phyloP scores from a whole-genome alignment of 2,113 vertebrate genomes.

The Pogona vitticeps region DNA sequence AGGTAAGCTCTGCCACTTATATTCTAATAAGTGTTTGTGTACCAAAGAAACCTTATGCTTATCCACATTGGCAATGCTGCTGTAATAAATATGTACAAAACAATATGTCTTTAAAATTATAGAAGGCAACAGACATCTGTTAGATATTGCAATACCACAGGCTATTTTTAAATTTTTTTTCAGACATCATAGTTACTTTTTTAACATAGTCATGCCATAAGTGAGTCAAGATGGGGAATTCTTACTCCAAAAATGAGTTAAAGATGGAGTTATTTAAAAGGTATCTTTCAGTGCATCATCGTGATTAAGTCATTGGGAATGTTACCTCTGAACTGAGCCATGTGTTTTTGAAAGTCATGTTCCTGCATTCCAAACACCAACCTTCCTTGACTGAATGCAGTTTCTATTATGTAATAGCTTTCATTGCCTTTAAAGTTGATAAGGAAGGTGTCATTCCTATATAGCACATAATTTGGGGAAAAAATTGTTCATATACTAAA shows the following conservation, averaged over 20 bases:
- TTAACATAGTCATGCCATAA: no score
- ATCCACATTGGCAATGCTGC: not conserved
- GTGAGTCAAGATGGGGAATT: not conserved
- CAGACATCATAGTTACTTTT: no score
- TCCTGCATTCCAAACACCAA: not conserved
- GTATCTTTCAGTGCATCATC: not conserved
- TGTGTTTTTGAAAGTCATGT: no score
- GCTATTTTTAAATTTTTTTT: not conserved
- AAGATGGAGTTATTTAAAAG: not conserved
- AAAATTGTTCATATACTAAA: conserved; percentile 14
- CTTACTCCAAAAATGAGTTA: not conserved
- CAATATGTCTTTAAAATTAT: not conserved
- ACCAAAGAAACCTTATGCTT: not conserved
- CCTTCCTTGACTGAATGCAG: not conserved
- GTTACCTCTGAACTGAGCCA: not conserved
- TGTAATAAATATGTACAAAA: not conserved
- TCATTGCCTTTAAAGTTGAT: not conserved
- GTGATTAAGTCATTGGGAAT: not conserved
- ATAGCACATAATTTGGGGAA: not conserved
- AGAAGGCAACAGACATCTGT: no score
- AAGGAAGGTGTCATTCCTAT: not conserved
- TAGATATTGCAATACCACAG: not conserved
- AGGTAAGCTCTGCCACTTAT: conserved; percentile 77
- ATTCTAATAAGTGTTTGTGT: not conserved
- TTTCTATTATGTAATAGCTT: not conserved